Conservation (phyloP, 2,113 vertebrate species). For the Echinops telfairi region DNA sequence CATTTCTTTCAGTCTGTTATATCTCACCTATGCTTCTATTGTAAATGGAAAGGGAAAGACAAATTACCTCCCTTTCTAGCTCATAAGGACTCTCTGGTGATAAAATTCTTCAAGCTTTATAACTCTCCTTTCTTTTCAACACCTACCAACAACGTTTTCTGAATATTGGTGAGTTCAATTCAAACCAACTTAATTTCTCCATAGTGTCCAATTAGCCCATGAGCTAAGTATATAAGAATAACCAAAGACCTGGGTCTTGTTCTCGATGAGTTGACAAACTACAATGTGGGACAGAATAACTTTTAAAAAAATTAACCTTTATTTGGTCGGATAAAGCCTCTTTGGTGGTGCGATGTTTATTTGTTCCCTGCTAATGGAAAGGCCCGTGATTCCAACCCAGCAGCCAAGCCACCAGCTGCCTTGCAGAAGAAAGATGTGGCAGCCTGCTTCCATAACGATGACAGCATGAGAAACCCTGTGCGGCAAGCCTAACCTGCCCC, state of each 20-base stretch:
- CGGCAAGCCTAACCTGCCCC: background rate
- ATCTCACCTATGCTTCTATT: background rate
- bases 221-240: background rate
- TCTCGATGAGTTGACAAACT: background rate
- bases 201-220: background rate
- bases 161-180: background rate
- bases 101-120: background rate
- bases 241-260: background rate
- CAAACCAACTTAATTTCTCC: background rate
- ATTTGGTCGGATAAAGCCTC: background rate
- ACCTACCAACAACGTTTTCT: background rate
- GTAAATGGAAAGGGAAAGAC: background rate
- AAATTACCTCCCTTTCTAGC: background rate
- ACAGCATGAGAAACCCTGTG: background rate
- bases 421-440: background rate
- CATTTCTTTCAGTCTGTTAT: background rate
- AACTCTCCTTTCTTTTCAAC: background rate
- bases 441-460: background rate
- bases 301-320: background rate
- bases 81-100: background rate
- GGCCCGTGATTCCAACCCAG: background rate
- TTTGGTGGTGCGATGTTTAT: background rate
- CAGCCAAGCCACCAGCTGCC: background rate
- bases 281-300: background rate
- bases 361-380: background rate